phyloP scores from a whole-genome alignment of 2,888 invertebrate genomes.

The Nephrotoma flavescens region DNA sequence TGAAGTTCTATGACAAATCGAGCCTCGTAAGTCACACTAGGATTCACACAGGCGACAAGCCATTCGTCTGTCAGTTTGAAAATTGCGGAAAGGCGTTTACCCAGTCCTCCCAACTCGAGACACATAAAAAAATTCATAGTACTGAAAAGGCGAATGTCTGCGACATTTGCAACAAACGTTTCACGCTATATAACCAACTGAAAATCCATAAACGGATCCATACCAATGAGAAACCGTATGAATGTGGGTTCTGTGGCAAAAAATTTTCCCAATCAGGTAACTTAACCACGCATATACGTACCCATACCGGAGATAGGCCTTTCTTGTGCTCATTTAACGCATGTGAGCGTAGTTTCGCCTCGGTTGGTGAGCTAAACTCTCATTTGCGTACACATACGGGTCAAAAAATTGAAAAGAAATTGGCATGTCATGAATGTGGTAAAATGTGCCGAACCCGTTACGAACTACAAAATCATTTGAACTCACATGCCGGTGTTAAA shows the following conservation, averaged over 20 bases:
- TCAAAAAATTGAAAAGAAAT: conserved; percentile 5
- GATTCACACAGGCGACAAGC: conserved; percentile 7
- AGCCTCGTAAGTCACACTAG: background rate
- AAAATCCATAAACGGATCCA: conserved; percentile 8
- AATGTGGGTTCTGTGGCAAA: conserved; percentile 9
- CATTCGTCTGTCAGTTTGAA: conserved; percentile 3
- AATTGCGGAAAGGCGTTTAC: conserved; percentile 8
- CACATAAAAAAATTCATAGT: conserved; percentile 9
- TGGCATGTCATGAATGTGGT: conserved; percentile 7
- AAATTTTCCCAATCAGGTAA: conserved; percentile 7
- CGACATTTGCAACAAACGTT: conserved; percentile 7
- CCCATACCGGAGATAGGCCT: conserved; percentile 7
- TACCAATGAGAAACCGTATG: conserved; percentile 5
- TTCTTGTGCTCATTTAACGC: conserved; percentile 4
- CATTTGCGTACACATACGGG: conserved; percentile 9
- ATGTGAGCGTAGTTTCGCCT: conserved; percentile 8
- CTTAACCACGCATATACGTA: conserved; percentile 8
- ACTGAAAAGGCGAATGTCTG: conserved; percentile 7
- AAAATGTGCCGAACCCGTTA: conserved; percentile 7
- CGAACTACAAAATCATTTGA: conserved; percentile 9
- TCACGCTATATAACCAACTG: conserved; percentile 3
- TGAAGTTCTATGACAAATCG: background rate
- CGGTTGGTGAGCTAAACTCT: conserved; percentile 6
- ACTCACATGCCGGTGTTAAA: conserved; percentile 10
- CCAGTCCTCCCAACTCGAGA: conserved; percentile 3